Conservation (phyloP, 1,140 invertebrate species). For the Aphelenchoides fujianensis region DNA sequence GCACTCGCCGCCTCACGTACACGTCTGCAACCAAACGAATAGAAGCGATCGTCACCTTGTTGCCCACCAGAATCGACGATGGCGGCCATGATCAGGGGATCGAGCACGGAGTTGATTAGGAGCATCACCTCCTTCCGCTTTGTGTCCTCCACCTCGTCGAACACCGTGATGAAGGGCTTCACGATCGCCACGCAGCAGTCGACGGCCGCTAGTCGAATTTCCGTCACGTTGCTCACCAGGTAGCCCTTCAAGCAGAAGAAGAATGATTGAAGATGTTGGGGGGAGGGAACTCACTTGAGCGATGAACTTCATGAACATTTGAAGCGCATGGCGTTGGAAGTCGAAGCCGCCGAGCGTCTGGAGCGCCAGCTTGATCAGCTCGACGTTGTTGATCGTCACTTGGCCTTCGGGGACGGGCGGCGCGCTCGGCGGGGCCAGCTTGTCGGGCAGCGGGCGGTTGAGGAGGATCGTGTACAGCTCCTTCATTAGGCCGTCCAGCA, state of each 20-base stretch:
- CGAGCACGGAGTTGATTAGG: slow-evolving; percentile 70
- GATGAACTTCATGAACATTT: slow-evolving; percentile 59
- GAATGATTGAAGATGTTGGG: slow-evolving; percentile 10
- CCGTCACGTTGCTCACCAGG: slow-evolving; percentile 84
- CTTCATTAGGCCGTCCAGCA: slow-evolving; percentile 74
- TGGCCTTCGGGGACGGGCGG: slow-evolving; percentile 43
- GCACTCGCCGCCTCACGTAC: slow-evolving; percentile 86
- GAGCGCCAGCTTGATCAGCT: slow-evolving; percentile 83
- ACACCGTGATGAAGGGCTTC: slow-evolving; percentile 72
- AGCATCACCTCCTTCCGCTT: slow-evolving; percentile 54
- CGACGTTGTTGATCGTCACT: slow-evolving; percentile 71
- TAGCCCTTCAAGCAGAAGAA: slow-evolving; percentile 72
- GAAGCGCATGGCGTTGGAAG: slow-evolving; percentile 73
- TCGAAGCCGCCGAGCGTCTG: slow-evolving; percentile 91
- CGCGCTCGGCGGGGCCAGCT: slow-evolving; percentile 48
- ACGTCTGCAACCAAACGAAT: slow-evolving; percentile 69
- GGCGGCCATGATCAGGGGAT: slow-evolving; percentile 84
- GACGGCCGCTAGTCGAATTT: slow-evolving; percentile 88
- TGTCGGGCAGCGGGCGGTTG: slow-evolving; percentile 38
- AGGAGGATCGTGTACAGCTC: slow-evolving; percentile 45
- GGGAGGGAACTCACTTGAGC: slow-evolving; percentile 46
- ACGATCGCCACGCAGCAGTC: slow-evolving; percentile 84
- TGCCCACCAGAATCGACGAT: slow-evolving; percentile 79
- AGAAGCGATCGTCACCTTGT: not conserved
- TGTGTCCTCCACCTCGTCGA: slow-evolving; percentile 46